These are phyloP conservation scores for Penaeus chinensis DNA, from an alignment of 1,140 invertebrate species.

Conservation along the genomic window DNA sequence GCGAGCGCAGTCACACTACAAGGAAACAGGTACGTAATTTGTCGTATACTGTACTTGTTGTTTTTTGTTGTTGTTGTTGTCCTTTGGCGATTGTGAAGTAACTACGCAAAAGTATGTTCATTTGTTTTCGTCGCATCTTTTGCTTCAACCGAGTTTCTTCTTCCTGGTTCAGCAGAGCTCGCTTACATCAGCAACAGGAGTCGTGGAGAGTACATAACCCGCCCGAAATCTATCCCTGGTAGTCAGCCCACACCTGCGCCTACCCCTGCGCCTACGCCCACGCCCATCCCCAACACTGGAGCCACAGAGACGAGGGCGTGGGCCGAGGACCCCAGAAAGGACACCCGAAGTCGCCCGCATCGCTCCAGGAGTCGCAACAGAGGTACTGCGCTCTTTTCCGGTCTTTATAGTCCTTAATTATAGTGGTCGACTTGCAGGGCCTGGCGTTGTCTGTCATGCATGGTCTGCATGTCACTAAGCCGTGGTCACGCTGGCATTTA, in stretches of 20 bases:
- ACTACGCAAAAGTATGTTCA: neutral
- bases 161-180: slow-evolving; percentile 17
- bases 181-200: slow-evolving; percentile 45
- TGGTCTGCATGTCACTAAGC: too few species aligned
- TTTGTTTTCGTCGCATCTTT: neutral
- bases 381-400: neutral
- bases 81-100: too few species aligned
- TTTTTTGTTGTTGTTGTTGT: neutral
- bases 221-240: slow-evolving; percentile 44
- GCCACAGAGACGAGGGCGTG: slow-evolving; percentile 28
- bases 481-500: too few species aligned
- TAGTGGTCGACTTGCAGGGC: neutral
- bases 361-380: slow-evolving; percentile 43
- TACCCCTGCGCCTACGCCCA: neutral
- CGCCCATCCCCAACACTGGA: neutral
- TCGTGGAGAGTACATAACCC: slow-evolving; percentile 37
- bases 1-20: slow-evolving; percentile 36
- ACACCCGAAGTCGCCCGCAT: slow-evolving; percentile 33
- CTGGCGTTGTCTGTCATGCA: neutral
- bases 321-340: slow-evolving; percentile 31
- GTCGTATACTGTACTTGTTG: neutral
- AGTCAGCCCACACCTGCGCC: slow-evolving; percentile 16
- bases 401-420: neutral
- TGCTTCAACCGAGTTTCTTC: too few species aligned
- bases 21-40: slow-evolving; percentile 32